Base-by-base conservation (phyloP, 2,797 vertebrate species). In the Coccyzus lansbergi region DNA sequence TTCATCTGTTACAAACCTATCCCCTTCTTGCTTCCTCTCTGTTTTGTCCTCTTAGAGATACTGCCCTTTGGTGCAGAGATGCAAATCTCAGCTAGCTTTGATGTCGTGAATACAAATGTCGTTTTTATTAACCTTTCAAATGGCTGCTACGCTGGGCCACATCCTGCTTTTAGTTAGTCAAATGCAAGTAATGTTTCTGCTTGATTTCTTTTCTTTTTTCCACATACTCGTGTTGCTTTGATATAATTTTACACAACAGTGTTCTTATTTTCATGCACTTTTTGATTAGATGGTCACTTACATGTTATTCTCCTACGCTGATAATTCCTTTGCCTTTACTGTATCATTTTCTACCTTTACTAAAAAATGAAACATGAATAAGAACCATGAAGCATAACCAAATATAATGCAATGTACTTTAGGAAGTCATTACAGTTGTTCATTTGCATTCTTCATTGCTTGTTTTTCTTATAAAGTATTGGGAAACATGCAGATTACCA, bases 371-470 rank as follows among this genome's bases (percentile, higher is more conserved):
- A 92, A 88, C 44, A 49, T 33, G 77, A 83, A 24, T 87, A 77
- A 91, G 71, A 96, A 89, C 81, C 77, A 55, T 83, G 65, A 94
- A 96, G 80, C 70, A 82, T 80, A 95, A 83, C 75, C 72, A 91
- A 96, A 91, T 95, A 95, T 58, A 95, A 94, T 36, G 78, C 77
- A 75, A 34, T 51, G 70, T 62, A 75, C 56, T 91, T 94, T 93
- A 95, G 87, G 88, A 95, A 96, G 95, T 75, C 49, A 91, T 88
- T 95, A 79, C n/a, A 77, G 80, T 86, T 74, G 31, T 86, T 96
- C 88, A 84, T 97, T 97, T 93, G 92, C 94, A 97, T 94, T 74
- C 92, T 95, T 97, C 93, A 96, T 93, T 94, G 94, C 95, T 97
- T 95, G 92, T 93, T 97, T 97, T 96, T 95, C 95, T 97, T 86